These are phyloP conservation scores for Aproaerema taeniolella DNA, from an alignment of 2,888 invertebrate species.

Conservation along the genomic window DNA sequence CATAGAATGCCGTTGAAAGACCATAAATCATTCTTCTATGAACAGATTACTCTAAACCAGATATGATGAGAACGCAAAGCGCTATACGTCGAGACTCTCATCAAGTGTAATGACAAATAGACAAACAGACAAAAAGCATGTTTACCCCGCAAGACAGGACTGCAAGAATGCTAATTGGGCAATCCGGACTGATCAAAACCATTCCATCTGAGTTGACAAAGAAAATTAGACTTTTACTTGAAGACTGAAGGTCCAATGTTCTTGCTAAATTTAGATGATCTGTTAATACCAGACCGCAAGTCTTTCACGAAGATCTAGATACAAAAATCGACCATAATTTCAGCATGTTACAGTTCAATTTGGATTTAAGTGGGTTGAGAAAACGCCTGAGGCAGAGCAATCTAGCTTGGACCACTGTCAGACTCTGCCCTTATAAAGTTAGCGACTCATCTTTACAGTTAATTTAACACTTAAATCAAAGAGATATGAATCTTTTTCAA, in stretches of 20 bases:
- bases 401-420: constrained; percentile 47
- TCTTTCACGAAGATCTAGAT: constrained; percentile 14
- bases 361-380: constrained; percentile 20
- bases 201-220: constrained; percentile 23
- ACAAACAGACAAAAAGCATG: constrained; percentile 16
- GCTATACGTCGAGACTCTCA: constrained; percentile 3
- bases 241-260: too few relatives aligned
- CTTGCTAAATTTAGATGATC: constrained; percentile 1
- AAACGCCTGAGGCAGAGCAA: constrained; percentile 39
- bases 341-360: constrained; percentile 27
- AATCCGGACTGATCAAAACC: constrained; percentile 38
- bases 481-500: constrained; percentile 26
- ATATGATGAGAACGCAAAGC: background rate
- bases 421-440: constrained; percentile 42
- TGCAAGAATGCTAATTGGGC: constrained; percentile 50
- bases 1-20: too few relatives aligned
- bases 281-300: constrained; percentile 20
- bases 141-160: constrained; percentile 21
- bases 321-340: constrained; percentile 29
- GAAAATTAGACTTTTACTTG: too few relatives aligned
- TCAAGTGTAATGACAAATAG: constrained; percentile 17
- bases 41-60: background rate
- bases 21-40: too few relatives aligned
- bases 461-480: constrained; percentile 20
- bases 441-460: constrained; percentile 24